Evolutionary conservation across 2,113 vertebrate genomes (phyloP), one percentile per base, ranked within the genome.

Genomic region (Cyanoderma ruficeps): DNA sequence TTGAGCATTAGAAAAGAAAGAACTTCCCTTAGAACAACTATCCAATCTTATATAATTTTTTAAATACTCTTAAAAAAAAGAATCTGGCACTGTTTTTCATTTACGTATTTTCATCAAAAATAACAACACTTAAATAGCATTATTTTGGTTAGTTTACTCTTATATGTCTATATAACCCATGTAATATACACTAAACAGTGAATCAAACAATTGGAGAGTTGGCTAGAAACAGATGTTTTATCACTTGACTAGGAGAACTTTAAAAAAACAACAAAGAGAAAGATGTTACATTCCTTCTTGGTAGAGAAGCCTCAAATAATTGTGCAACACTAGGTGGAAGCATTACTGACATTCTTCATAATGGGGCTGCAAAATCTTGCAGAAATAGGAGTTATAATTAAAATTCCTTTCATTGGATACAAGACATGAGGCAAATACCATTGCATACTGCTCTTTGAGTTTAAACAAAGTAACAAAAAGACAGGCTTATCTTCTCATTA

Each of bases 51-150:
- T 0, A 11, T 7, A 27, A 6, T 15, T 35, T 67, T 77, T 53
- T 6, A 0, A 57, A 53, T 30, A 18, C 0, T 57, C 13, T 55
- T 1, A 1, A 44, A 70, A 47, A 44, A 35, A 46, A 37, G 12
- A 53, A 39, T 23, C 30, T 57, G 31, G 42, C 15, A 70, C 28
- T 19, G 5, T 23, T 68, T 56, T 90, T 76, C 2, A 39, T 50
- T 85, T 67, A 71, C 2, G 0, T 44, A 74, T 78, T 90, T 90
- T 68, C 75, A 88, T 55, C 31, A 83, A 22, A 67, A 78, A 61
- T 65, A 86, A 57, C 3, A 81, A 59, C 11, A 2, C 27, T 56
- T 67, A 61, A 71, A 61, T 5, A 83, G 16, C 46, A 80, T 68
- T 60, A 65, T n/a, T 53, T 69, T 72, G 6, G 10, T 52, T 61